These are phyloP conservation scores for Scytalopus superciliaris DNA, from an alignment of 2,113 vertebrate species.

Conservation along the genomic window DNA sequence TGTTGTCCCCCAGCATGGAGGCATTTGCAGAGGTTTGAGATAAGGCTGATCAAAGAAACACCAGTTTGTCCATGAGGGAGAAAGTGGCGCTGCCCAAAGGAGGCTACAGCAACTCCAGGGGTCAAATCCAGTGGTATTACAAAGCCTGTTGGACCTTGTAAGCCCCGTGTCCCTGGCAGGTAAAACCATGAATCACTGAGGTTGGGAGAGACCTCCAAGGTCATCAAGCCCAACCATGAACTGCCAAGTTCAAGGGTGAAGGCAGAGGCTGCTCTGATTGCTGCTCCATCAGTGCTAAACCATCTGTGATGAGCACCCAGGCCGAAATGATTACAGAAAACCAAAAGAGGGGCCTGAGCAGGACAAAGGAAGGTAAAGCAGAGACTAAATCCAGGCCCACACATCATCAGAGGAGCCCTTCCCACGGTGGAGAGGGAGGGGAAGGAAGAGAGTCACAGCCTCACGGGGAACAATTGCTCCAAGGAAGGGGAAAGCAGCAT, in stretches of 20 bases:
- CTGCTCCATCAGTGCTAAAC: neutral
- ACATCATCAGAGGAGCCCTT: neutral
- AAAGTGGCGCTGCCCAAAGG: neutral
- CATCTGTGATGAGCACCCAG: neutral
- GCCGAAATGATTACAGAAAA: neutral
- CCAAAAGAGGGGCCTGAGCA: neutral
- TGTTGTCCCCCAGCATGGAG: no score
- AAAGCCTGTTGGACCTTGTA: neutral
- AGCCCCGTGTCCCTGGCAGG: neutral
- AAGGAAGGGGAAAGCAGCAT: slow-evolving; percentile 44
- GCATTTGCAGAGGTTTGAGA: neutral
- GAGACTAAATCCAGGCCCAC: neutral
- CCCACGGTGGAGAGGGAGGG: slow-evolving; percentile 8
- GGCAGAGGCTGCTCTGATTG: neutral
- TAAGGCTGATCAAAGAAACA: neutral
- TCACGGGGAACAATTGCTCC: neutral
- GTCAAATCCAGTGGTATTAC: neutral
- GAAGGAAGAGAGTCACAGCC: neutral
- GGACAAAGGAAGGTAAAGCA: neutral
- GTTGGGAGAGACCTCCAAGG: neutral
- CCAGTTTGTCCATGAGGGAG: neutral
- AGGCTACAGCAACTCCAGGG: neutral
- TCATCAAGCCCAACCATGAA: neutral
- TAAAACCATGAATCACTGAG: neutral
- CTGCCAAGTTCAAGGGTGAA: neutral